These are phyloP conservation scores for Camponotus vicinus DNA, from an alignment of 1,140 invertebrate genomes.

Conservation along the genomic window DNA sequence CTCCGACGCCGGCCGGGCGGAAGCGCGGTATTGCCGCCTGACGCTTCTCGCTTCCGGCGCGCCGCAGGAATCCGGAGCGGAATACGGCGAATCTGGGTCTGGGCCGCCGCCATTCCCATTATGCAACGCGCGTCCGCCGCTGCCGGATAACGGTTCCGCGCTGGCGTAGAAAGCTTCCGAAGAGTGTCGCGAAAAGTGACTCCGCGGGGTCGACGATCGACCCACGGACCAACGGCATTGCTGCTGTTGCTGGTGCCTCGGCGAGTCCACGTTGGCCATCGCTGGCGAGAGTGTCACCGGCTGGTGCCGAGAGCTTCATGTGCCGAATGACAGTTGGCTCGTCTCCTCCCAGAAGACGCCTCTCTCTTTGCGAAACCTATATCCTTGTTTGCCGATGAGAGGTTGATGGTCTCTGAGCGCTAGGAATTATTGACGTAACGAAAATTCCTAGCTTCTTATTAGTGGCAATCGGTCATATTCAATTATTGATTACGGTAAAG, in stretches of 20 bases:
- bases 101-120: constrained; percentile 77
- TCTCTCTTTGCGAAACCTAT: neutral
- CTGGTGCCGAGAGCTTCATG: constrained; percentile 15
- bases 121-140: constrained; percentile 80
- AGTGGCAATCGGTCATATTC: too few species aligned
- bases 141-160: constrained; percentile 78
- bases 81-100: constrained; percentile 79
- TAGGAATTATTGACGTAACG: too few species aligned
- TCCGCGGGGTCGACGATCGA: constrained; percentile 71
- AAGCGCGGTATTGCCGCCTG: constrained; percentile 46
- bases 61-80: constrained; percentile 70
- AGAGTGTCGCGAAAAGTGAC: constrained; percentile 72
- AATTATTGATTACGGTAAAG: too few species aligned
- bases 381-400: too few species aligned
- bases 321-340: neutral
- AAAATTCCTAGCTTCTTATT: neutral
- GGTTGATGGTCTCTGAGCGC: too few species aligned
- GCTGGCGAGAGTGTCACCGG: constrained; percentile 34
- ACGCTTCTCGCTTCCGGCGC: constrained; percentile 54
- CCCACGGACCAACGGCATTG: constrained; percentile 52
- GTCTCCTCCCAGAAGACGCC: neutral
- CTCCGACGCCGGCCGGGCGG: constrained; percentile 34
- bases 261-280: constrained; percentile 45
- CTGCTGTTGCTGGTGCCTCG: constrained; percentile 41
- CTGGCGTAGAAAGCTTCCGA: constrained; percentile 79